phyloP scores from a whole-genome alignment of 2,888 invertebrate genomes.

The Thymelicus acteon region DNA sequence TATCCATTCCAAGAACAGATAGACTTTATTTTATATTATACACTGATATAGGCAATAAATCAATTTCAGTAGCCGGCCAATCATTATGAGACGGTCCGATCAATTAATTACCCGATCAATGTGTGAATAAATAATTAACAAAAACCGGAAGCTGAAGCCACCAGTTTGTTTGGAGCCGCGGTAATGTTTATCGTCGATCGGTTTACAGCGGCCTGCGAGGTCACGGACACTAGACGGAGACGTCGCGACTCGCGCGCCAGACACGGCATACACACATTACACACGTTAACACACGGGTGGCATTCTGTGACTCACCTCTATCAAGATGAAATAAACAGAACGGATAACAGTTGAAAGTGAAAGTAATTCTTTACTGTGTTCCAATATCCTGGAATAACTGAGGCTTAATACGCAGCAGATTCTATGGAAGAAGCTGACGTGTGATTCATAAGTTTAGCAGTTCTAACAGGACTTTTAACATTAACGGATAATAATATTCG shows the following conservation, averaged over 20 bases:
- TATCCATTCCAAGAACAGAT: too few species aligned
- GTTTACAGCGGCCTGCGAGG: conserved; percentile 4
- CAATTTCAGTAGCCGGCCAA: not conserved
- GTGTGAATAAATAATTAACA: not conserved
- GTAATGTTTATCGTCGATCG: conserved; percentile 10
- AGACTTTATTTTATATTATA: not conserved
- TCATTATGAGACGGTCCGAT: not conserved
- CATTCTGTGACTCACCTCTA: not conserved
- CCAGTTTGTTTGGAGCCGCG: conserved; percentile 3
- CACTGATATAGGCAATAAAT: not conserved
- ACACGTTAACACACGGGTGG: not conserved
- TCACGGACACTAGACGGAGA: conserved; percentile 12
- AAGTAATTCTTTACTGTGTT: not conserved
- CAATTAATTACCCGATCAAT: not conserved
- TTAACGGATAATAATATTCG: too few species aligned
- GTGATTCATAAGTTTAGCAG: too few species aligned
- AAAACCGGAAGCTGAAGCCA: not conserved
- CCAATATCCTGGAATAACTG: not conserved
- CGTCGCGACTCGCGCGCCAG: not conserved
- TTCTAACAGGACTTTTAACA: too few species aligned
- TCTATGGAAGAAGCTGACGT: too few species aligned
- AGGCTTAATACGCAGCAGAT: too few species aligned
- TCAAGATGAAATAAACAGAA: not conserved
- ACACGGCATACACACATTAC: too few species aligned
- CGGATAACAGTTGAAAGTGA: not conserved